phyloP scores from a whole-genome alignment of 2,113 vertebrate species.

The Callospermophilus lateralis region DNA sequence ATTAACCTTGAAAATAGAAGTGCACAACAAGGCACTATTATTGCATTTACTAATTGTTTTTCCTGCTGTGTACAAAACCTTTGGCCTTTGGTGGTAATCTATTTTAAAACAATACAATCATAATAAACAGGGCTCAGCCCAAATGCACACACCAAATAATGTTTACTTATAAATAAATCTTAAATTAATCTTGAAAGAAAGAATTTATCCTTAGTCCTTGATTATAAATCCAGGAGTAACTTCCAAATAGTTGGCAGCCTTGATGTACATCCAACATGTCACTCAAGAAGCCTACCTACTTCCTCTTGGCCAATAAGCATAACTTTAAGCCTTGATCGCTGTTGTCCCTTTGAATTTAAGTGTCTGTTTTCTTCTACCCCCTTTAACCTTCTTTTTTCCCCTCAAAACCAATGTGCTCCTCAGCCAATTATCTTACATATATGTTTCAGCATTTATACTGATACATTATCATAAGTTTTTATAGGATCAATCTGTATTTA shows the following conservation, averaged over 20 bases:
- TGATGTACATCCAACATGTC: background rate
- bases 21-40: slow-evolving; percentile 38
- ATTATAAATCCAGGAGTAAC: slow-evolving; percentile 28
- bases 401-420: background rate
- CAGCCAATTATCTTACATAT: background rate
- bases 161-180: slow-evolving; percentile 50
- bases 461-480: background rate
- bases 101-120: slow-evolving; percentile 57
- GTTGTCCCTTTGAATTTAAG: no score
- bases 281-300: background rate
- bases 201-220: background rate
- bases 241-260: background rate
- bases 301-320: background rate
- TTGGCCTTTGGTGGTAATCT: slow-evolving; percentile 43
- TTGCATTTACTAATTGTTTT: slow-evolving; percentile 63
- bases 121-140: background rate
- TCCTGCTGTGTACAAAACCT: slow-evolving; percentile 15
- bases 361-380: no score
- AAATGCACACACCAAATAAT: background rate
- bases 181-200: slow-evolving; percentile 59
- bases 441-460: background rate
- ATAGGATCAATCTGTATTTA: background rate
- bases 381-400: slow-evolving; percentile 5
- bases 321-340: background rate
- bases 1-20: slow-evolving; percentile 68